Percentiles rank a stretch among this genome's conserved stretches.
Conservation (phyloP, 2,113 vertebrate genomes). For the Megaceryle torquata region DNA sequence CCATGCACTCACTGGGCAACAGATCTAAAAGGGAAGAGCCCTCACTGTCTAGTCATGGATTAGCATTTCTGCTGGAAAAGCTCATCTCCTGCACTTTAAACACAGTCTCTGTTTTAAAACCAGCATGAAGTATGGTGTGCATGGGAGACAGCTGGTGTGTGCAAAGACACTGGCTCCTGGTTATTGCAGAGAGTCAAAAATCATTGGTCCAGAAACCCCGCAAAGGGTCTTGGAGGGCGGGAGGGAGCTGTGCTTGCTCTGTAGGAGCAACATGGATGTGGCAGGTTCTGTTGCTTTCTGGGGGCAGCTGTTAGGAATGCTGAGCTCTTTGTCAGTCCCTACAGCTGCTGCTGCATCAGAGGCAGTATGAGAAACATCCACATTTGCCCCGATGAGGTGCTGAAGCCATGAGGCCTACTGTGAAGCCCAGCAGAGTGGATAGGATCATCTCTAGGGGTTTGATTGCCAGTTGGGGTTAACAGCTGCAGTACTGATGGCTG, state of each 20-base stretch:
- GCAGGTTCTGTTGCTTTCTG: not conserved
- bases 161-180: not conserved
- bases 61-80: not conserved
- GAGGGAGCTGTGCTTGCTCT: not conserved
- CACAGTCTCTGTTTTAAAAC: not conserved
- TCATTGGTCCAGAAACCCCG: not conserved
- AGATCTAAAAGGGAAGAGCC: not conserved
- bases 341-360: not conserved
- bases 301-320: not conserved
- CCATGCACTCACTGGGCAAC: not conserved
- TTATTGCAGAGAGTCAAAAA: not conserved
- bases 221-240: not conserved
- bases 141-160: not conserved
- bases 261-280: not conserved
- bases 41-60: not conserved
- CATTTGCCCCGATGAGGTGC: not conserved
- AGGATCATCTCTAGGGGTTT: not conserved
- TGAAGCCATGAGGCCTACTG: not conserved
- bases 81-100: not conserved
- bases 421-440: not conserved
- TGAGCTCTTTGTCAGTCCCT: not conserved
- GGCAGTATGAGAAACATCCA: not conserved
- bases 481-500: not conserved
- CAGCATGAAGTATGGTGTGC: not conserved
- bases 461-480: not conserved